Evolutionary conservation across 2,888 invertebrate genomes (phyloP), one percentile per base, ranked within the genome.

Genomic region (Steinernema hermaphroditum): DNA sequence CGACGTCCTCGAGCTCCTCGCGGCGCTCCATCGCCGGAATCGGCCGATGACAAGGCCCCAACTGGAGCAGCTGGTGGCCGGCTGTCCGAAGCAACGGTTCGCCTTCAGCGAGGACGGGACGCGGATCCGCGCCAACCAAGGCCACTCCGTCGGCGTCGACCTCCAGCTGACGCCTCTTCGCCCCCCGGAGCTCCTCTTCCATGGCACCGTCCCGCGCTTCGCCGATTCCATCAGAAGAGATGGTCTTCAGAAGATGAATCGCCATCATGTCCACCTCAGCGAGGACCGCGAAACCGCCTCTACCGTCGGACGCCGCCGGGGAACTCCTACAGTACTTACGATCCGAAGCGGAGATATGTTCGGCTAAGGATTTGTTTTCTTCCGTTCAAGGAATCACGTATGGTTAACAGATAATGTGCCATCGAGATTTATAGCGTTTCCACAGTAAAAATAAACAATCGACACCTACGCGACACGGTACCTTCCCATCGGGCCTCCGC

Each of bases 181-280:
- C 50, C 73, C 73, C 2, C 73, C 73, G 1, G 16, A n/a, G n/a
- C 2, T 50, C 27, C 44, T 73, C 19, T 73, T 29, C 34, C 73
- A 73, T 29, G 73, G 73, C 6, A 73, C 73, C 12, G 70, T 70
- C 9, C 27, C 44, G 19, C 73, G 70, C 8, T 73, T 73, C 27
- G 14, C 70, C 41, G 43, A 24, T 27, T 73, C 73, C 16, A 73
- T 73, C 19, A 41, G 27, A 44, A 62, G n/a, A 14, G 41, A 24
- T 14, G 73, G 73, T 19, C 57, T 73, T n/a, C 37, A 43, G 16
- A 24, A 22, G 29, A 57, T 50, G 44, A 54, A 29, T 43, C 44
- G 73, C 37, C 73, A 73, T 50, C 73, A 73, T 46, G 73, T 73
- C 16, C 73, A 73, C 19, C 57, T 73, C 16, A 69, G 69, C 29